These are phyloP conservation scores for Spongia lamella DNA, from an alignment of 37 sponge, comb jelly and placozoan genomes.

Conservation along the genomic window DNA sequence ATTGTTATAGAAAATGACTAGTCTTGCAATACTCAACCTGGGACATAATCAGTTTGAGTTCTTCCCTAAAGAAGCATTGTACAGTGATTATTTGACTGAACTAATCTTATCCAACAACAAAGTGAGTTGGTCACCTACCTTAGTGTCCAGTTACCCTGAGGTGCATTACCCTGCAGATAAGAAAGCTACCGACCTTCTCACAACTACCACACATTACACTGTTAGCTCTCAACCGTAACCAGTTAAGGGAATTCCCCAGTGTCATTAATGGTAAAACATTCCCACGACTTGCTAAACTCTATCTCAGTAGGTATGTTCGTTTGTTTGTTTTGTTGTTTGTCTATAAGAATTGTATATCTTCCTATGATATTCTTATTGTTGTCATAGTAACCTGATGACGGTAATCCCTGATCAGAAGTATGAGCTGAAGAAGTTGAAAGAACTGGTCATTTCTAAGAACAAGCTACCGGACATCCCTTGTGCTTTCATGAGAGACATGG, in stretches of 20 bases:
- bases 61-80: conserved; percentile 37
- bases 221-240: conserved; percentile 51
- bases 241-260: conserved; percentile 30
- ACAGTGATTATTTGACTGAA: conserved; percentile 31
- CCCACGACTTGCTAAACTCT: conserved; percentile 16
- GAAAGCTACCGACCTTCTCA: background rate
- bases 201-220: conserved; percentile 33
- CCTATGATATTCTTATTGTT: background rate
- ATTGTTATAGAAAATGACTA: conserved; percentile 36
- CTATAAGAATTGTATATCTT: background rate
- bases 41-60: conserved; percentile 48
- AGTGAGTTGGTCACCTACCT: conserved; percentile 23
- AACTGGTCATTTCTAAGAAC: conserved; percentile 54
- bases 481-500: conserved; percentile 35
- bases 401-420: conserved; percentile 14
- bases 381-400: conserved; percentile 46
- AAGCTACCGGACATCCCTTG: conserved; percentile 27
- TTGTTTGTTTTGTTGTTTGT: background rate
- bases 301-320: conserved; percentile 21
- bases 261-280: conserved; percentile 20
- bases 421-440: conserved; percentile 29
- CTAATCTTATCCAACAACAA: conserved; percentile 58
- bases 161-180: background rate
- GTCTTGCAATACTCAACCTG: conserved; percentile 30
- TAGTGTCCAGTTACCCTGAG: conserved; percentile 7